A percentile compares a stretch with the other conserved stretches of the same genome.
Evolutionary conservation across 1,140 invertebrate species (phyloP).

Genomic region (Hylaeus anthracinus): DNA sequence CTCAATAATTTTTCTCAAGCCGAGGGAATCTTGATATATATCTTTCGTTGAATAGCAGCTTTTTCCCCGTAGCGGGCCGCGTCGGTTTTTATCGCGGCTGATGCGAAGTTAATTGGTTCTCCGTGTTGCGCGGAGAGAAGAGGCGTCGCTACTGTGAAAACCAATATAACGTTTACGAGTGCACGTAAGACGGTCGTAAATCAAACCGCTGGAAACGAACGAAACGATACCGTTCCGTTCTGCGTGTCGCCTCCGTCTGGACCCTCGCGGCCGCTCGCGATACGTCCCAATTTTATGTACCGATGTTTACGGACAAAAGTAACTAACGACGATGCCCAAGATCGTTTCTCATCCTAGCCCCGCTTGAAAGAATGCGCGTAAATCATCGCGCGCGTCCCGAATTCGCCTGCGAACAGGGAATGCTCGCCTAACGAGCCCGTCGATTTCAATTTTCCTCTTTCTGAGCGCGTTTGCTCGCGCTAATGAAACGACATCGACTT

Average conservation of each 20-base stretch:
- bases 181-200: slow-evolving; percentile 59
- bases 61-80: slow-evolving; percentile 16
- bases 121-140: slow-evolving; percentile 28
- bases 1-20: slow-evolving; percentile 19
- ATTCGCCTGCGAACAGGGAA: not conserved
- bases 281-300: slow-evolving; percentile 21
- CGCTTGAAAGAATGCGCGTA: slow-evolving; percentile 16
- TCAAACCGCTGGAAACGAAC: slow-evolving; percentile 61
- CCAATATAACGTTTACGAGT: slow-evolving; percentile 66
- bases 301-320: slow-evolving; percentile 29
- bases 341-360: slow-evolving; percentile 17
- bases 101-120: slow-evolving; percentile 57
- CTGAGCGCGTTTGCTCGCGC: not conserved
- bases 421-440: slow-evolving; percentile 29
- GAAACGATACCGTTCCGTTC: slow-evolving; percentile 57
- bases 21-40: not conserved
- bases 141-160: slow-evolving; percentile 45
- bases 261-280: not conserved
- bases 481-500: not conserved
- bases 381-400: slow-evolving; percentile 27
- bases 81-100: slow-evolving; percentile 41
- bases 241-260: slow-evolving; percentile 2
- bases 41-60: slow-evolving; percentile 15
- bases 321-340: slow-evolving; percentile 23
- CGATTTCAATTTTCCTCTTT: slow-evolving; percentile 35